phyloP scores from a whole-genome alignment of 2,888 invertebrate genomes.

The Acanthoscelides obtectus region DNA sequence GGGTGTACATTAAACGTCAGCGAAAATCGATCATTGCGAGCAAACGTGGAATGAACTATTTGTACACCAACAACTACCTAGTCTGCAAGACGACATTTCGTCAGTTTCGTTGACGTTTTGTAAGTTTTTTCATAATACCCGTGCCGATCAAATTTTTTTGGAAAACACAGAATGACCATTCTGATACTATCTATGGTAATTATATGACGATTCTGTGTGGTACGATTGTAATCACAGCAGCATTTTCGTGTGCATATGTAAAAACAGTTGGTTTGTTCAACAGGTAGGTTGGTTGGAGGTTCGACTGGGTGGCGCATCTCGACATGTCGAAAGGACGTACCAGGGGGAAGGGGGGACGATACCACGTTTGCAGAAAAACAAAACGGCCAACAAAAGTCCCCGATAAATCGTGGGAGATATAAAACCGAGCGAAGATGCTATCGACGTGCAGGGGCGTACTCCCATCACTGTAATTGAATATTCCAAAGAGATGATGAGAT shows the following conservation, averaged over 20 bases:
- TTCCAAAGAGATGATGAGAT: background rate
- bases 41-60: too few relatives aligned
- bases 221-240: background rate
- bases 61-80: too few relatives aligned
- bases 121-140: too few relatives aligned
- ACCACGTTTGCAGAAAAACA: background rate
- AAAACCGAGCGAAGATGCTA: constrained; percentile 8
- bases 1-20: too few relatives aligned
- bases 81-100: too few relatives aligned
- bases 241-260: background rate
- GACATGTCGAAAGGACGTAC: background rate
- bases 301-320: background rate
- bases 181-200: too few relatives aligned
- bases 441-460: constrained; percentile 1
- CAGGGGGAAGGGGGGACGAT: too few relatives aligned
- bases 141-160: too few relatives aligned
- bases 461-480: background rate
- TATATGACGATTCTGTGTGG: background rate
- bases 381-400: background rate
- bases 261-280: background rate
- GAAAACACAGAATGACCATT: too few relatives aligned
- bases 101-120: too few relatives aligned
- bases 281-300: background rate
- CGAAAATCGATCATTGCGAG: too few relatives aligned
- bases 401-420: constrained; percentile 10